These are phyloP conservation scores for Teleopsis dalmanni DNA, from an alignment of 1,140 invertebrate species.

Conservation along the genomic window DNA sequence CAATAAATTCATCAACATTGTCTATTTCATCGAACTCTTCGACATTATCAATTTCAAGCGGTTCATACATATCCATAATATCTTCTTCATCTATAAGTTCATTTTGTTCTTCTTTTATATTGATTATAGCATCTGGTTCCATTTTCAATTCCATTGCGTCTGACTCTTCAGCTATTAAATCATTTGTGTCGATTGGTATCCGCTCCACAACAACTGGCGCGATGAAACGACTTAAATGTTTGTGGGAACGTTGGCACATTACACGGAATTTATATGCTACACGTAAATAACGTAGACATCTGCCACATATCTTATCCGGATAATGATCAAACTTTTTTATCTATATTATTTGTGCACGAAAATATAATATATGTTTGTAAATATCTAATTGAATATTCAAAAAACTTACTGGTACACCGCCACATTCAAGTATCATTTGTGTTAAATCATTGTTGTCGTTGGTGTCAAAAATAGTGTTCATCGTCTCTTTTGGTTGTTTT, in stretches of 20 bases:
- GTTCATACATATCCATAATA: constrained; percentile 5
- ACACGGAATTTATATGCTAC: constrained; percentile 31
- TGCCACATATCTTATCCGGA: constrained; percentile 38
- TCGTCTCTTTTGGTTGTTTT: constrained; percentile 34
- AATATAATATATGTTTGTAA: neutral
- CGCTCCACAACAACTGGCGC: constrained; percentile 32
- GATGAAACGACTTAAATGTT: constrained; percentile 35
- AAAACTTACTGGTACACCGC: constrained; percentile 35
- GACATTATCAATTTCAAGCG: neutral
- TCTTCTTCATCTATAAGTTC: constrained; percentile 2
- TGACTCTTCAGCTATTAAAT: constrained; percentile 7
- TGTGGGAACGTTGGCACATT: constrained; percentile 34
- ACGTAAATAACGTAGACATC: constrained; percentile 27
- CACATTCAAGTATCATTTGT: constrained; percentile 38
- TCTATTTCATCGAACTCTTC: constrained; percentile 7
- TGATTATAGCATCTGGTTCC: constrained; percentile 3
- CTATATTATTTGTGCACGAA: constrained; percentile 15
- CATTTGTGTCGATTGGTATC: constrained; percentile 5
- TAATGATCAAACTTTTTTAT: constrained; percentile 40
- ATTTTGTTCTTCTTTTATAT: constrained; percentile 1
- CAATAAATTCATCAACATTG: neutral
- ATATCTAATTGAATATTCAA: neutral
- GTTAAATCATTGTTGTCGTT: constrained; percentile 37
- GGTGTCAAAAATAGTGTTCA: constrained; percentile 36
- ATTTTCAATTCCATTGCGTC: constrained; percentile 12